These are phyloP conservation scores for Lontra canadensis DNA, from an alignment of 2,113 vertebrate species.

Conservation along the genomic window DNA sequence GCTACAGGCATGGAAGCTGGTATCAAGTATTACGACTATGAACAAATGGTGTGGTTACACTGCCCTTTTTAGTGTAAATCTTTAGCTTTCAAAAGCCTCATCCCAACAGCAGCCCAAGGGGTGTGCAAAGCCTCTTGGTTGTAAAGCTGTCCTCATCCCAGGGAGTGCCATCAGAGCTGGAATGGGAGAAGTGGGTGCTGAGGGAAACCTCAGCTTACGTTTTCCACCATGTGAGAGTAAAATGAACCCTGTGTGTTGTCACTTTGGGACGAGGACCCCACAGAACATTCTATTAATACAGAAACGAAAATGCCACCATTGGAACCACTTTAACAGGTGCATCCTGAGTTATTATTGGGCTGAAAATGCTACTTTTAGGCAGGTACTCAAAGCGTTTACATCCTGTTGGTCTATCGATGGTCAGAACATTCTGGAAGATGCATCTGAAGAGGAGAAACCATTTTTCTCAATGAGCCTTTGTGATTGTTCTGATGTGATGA, in stretches of 20 bases:
- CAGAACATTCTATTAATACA: not conserved
- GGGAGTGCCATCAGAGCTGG: accelerated
- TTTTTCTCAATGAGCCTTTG: not conserved
- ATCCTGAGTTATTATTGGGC: constrained; percentile 58
- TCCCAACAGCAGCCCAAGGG: not conserved
- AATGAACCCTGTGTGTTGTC: not conserved
- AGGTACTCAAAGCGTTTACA: constrained; percentile 30
- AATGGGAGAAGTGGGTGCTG: not conserved
- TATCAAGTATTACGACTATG: not conserved
- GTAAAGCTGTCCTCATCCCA: not conserved
- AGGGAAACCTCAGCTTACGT: not conserved
- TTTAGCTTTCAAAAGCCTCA: not conserved
- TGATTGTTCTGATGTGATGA: not conserved
- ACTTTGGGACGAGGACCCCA: not conserved
- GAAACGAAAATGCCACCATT: constrained; percentile 24
- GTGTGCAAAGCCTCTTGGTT: not conserved
- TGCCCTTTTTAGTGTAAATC: not conserved
- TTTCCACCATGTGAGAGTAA: not conserved
- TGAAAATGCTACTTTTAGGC: constrained; percentile 34
- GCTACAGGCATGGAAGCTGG: not conserved
- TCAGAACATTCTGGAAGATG: not conserved
- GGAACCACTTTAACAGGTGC: constrained; percentile 59
- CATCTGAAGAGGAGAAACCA: not conserved
- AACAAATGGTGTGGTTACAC: not conserved
- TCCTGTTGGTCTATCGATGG: not conserved